Conservation (phyloP, 2,113 vertebrate genomes). For the Scartelaos histophorus region DNA sequence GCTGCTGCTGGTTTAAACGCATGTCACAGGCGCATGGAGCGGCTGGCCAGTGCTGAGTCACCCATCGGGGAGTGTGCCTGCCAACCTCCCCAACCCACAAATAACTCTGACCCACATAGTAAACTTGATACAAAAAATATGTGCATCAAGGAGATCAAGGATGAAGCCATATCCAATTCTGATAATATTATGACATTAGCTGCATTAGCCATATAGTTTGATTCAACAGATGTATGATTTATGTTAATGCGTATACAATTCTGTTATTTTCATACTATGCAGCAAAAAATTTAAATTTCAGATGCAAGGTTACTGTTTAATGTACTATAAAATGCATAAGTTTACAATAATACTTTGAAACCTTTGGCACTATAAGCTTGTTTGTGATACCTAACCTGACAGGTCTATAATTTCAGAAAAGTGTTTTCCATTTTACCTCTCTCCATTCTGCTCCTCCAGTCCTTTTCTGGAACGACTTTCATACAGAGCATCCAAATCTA, state of each 20-base stretch:
- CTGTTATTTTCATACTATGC: background rate
- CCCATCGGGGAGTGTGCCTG: conserved; percentile 22
- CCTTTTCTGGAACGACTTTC: conserved; percentile 38
- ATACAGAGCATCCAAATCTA: conserved; percentile 40
- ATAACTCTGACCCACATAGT: conserved; percentile 28
- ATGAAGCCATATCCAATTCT: background rate
- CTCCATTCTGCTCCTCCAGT: conserved; percentile 47
- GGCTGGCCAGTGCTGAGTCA: conserved; percentile 66
- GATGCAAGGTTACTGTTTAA: background rate
- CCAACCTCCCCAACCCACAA: conserved; percentile 36
- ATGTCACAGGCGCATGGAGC: conserved; percentile 68
- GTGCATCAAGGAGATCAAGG: background rate
- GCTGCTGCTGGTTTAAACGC: conserved; percentile 64
- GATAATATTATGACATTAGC: background rate
- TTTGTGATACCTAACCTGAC: background rate
- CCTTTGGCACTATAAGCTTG: background rate
- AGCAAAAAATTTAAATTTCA: background rate
- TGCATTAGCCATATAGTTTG: background rate
- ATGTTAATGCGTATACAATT: background rate
- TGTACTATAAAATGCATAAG: background rate
- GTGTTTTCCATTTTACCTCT: conserved; percentile 43
- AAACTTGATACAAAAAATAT: background rate
- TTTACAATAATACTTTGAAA: background rate
- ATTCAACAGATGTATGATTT: background rate
- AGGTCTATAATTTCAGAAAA: background rate